Evolutionary conservation across 2,888 invertebrate species (phyloP), one percentile per base, ranked within the genome.

Genomic region (Sinotaia quadrata): DNA sequence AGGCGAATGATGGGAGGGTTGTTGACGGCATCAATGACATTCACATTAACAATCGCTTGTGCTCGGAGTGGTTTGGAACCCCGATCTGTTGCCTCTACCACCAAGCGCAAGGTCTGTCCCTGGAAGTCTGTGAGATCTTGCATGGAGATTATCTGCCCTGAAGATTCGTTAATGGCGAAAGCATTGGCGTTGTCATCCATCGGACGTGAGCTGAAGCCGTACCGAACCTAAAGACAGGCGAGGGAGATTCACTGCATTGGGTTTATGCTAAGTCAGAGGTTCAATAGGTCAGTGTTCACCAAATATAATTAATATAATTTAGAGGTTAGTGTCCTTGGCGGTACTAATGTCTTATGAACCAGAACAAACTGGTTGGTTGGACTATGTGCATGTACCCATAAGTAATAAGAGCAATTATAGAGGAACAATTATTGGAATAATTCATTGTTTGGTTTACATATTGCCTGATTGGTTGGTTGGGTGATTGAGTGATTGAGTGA

Each of bases 101-200:
- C 67, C 31, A 75, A 51, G 18, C 66, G 27, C 58, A 73, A 37
- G 5, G 71, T 71, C 44, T 66, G 47, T 18, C 73, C 73, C 29
- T 75, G 75, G 4, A 72, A 54, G 5, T 57, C 41, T 4, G 73
- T 72, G 15, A 79, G 54, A 15, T 74, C 65, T 21, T 60, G 58
- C 12, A 75, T 72, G 2, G 77, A 60, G 44, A 77, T 76, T 52
- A 83, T 76, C 65, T 79, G 75, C 18, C 83, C 83, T 1, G 77
- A 74, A 10, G 73, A 74, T 21, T 76, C 75, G 49, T 79, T 73
- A 12, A 83, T 79, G 54, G 74, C 72, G 68, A 83, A 83, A 7
- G 79, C 70, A 29, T 75, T 59, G 34, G 66, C 60, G 61, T 68
- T 41, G n/a, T 71, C 70, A 4, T 70, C 72, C 7, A 69, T 63